Evolutionary conservation across 2,113 vertebrate species (phyloP).

Genomic region (Emberiza fucata): DNA sequence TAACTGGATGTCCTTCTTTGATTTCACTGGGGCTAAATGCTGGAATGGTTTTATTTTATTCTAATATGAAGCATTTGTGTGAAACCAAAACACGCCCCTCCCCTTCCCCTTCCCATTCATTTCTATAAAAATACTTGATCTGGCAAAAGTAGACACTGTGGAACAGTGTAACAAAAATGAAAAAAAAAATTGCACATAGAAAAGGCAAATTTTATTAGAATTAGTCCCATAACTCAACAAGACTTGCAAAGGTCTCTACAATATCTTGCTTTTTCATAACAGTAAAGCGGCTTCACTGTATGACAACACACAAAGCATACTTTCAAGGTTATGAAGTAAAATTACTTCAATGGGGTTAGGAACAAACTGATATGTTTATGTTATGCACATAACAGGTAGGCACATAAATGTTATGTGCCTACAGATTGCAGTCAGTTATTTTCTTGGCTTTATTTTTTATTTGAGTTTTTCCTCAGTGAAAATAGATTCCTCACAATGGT

Average conservation of each 20-base stretch:
- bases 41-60: neutral
- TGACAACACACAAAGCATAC: neutral
- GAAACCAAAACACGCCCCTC: neutral
- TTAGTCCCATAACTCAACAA: neutral
- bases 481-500: neutral
- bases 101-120: accelerated
- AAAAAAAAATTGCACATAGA: neutral
- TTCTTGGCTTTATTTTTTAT: neutral
- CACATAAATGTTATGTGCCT: neutral
- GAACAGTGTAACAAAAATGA: neutral
- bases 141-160: neutral
- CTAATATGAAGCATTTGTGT: neutral
- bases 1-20: neutral
- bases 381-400: too few relatives aligned
- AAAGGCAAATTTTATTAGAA: neutral
- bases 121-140: neutral
- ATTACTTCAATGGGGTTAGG: neutral
- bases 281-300: neutral
- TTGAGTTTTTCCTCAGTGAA: neutral
- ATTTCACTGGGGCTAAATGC: neutral
- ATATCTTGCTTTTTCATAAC: neutral
- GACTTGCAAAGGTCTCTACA: neutral
- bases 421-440: neutral
- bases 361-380: neutral
- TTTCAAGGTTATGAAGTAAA: neutral